Evolutionary conservation across 2,797 vertebrate genomes (phyloP).

Genomic region (Cheirogaleus major): DNA sequence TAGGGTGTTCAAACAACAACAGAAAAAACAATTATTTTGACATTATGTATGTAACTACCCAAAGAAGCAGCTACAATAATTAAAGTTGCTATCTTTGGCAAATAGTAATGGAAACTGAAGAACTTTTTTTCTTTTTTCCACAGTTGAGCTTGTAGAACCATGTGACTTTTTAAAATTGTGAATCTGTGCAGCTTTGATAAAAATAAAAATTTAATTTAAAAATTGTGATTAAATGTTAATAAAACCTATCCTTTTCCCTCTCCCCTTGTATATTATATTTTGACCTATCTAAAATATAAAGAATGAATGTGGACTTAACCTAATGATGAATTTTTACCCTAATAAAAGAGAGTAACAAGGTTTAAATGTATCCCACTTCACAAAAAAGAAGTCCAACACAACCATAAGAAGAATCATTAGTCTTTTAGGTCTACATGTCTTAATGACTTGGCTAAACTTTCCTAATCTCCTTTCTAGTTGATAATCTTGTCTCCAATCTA

Average conservation of each 20-base stretch:
- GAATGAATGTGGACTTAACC: not conserved
- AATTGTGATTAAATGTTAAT: not conserved
- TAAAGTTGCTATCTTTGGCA: not conserved
- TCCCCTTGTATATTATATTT: not conserved
- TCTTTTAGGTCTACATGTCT: not conserved
- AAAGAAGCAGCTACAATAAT: not conserved
- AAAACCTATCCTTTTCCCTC: not conserved
- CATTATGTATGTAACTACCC: not conserved
- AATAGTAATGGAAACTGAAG: not conserved
- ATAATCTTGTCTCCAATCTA: constrained; percentile 34
- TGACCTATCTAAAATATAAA: not conserved
- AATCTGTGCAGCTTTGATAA: not conserved
- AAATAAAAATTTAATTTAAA: not conserved
- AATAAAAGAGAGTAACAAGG: not conserved
- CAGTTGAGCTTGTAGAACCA: not conserved
- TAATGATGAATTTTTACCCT: not conserved
- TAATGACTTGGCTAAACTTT: not conserved
- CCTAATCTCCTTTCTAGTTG: constrained; percentile 18
- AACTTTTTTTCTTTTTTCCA: not conserved
- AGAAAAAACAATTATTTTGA: not conserved
- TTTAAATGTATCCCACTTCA: not conserved
- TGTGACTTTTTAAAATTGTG: not conserved
- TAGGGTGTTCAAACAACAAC: not conserved
- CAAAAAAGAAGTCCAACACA: not conserved
- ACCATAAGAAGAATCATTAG: not conserved